Evolutionary conservation across 2,888 invertebrate species (phyloP).

Genomic region (Orchestes rusci): DNA sequence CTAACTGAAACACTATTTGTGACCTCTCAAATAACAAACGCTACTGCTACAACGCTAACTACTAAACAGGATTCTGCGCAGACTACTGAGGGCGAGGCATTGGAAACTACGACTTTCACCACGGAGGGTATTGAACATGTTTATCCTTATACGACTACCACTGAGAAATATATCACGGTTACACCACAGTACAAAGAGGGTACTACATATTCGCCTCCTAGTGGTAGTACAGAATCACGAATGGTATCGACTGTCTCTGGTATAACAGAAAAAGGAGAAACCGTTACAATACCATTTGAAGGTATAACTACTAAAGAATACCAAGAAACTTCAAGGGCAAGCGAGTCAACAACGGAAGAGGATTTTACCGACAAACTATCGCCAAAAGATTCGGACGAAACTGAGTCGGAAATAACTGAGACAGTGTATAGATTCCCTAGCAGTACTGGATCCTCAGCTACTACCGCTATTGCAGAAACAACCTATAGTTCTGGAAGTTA

Average conservation of each 20-base stretch:
- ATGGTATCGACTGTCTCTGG: too few relatives aligned
- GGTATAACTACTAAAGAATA: conserved; percentile 3
- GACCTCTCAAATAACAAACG: conserved; percentile 36
- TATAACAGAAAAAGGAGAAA: background rate
- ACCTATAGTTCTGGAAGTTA: too few relatives aligned
- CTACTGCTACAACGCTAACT: conserved; percentile 36
- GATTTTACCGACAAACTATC: too few relatives aligned
- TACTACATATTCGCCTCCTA: too few relatives aligned
- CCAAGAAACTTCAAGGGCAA: too few relatives aligned
- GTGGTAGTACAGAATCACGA: too few relatives aligned
- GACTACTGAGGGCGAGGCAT: conserved; percentile 13
- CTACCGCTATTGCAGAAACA: too few relatives aligned
- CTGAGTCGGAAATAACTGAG: too few relatives aligned
- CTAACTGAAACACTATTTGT: conserved; percentile 42
- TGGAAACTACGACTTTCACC: conserved; percentile 9
- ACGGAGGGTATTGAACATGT: conserved; percentile 24
- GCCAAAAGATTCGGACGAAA: too few relatives aligned
- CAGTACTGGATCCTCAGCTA: too few relatives aligned
- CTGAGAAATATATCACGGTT: conserved; percentile 29
- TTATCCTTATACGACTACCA: conserved; percentile 29
- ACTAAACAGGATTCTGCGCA: too few relatives aligned
- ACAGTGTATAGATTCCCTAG: too few relatives aligned
- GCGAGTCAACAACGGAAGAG: background rate
- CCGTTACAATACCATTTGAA: background rate
- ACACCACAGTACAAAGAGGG: conserved; percentile 26